Base-by-base conservation (phyloP, 1,140 invertebrate genomes). In the Charaxes varanes region DNA sequence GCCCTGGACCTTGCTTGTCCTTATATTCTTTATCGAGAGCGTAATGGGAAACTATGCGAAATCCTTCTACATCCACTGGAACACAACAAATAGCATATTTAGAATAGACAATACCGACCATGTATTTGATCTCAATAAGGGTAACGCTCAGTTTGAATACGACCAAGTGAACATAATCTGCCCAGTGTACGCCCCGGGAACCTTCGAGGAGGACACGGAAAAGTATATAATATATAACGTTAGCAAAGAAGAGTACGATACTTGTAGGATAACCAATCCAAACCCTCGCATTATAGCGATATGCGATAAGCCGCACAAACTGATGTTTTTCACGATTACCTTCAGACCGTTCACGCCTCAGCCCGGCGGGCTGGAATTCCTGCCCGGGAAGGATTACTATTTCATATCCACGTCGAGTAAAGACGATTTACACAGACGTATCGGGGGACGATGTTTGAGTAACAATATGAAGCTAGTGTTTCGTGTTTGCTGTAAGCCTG, bases 211-310 rank as follows among this genome's bases (percentile, higher is more conserved):
- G 62, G 94, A 96, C 66, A 91, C 93, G 1, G 95, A 97, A 77
- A 96, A 95, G 77, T 97, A 97, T 84, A 97, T 97, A 66, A 97
- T 97, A 70, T 97, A 97, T 82, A 97, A 97, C 84, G 95, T 97
- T 59, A 96, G 94, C 46, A 97, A 97, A 86, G 95, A 97, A 72
- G 95, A 97, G 72, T 97, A 97, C 67, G 95, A 97, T 82, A 95
- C 94, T 54, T 97, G 96, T 87, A 90, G 95, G 62, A 97, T 97
- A 88, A 97, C 94, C 27, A 96, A 96, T 87, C 92, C 94, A 10
- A 94, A 93, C 86, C 94, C 95, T 18, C 88, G 94, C 49, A 94
- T 96, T 62, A 97, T 97, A 85, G 95, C 95, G 47, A 92, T 97
- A 71, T 97, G 96, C 90, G 94, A 97, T 88, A 97, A 97, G 74